These are phyloP conservation scores for Adelognathus sp. DNA, from an alignment of 2,888 invertebrate genomes.

Conservation along the genomic window DNA sequence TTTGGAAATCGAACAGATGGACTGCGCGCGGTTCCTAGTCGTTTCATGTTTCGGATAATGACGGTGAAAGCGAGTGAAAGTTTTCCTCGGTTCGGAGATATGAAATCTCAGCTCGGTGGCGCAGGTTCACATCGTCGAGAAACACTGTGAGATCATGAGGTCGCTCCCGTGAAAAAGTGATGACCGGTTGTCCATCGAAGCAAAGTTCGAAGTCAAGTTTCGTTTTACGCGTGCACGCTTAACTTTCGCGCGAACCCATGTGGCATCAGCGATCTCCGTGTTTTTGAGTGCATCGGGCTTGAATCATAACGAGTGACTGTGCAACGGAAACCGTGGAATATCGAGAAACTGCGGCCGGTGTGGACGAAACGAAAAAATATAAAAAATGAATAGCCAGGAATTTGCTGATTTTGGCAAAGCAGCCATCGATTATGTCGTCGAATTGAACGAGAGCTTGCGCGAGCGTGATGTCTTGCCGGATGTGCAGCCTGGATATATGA, in stretches of 20 bases:
- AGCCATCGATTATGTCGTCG: conserved; percentile 93
- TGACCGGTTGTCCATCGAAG: too few species aligned
- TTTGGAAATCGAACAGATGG: too few species aligned
- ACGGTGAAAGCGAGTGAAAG: conserved; percentile 76
- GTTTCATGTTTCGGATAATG: conserved; percentile 69
- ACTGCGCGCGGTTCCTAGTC: conserved; percentile 45
- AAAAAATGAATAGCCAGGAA: conserved; percentile 87
- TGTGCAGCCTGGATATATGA: conserved; percentile 94
- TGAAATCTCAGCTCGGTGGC: conserved; percentile 53
- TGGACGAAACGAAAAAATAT: not conserved
- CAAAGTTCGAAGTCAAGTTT: not conserved
- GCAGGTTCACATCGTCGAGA: conserved; percentile 38
- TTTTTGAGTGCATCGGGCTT: conserved; percentile 1
- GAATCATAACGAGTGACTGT: not conserved
- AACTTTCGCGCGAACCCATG: not conserved
- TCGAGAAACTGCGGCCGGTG: not conserved
- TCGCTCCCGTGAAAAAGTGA: not conserved
- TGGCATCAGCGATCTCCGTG: not conserved
- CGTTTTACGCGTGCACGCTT: not conserved
- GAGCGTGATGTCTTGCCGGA: conserved; percentile 90
- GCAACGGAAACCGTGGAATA: too few species aligned
- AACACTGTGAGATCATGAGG: conserved; percentile 36
- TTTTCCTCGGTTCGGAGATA: conserved; percentile 58
- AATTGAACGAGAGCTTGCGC: conserved; percentile 93
- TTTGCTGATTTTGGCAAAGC: conserved; percentile 93